phyloP scores from a whole-genome alignment of 2,888 invertebrate species.

The Choreutis nemorana region DNA sequence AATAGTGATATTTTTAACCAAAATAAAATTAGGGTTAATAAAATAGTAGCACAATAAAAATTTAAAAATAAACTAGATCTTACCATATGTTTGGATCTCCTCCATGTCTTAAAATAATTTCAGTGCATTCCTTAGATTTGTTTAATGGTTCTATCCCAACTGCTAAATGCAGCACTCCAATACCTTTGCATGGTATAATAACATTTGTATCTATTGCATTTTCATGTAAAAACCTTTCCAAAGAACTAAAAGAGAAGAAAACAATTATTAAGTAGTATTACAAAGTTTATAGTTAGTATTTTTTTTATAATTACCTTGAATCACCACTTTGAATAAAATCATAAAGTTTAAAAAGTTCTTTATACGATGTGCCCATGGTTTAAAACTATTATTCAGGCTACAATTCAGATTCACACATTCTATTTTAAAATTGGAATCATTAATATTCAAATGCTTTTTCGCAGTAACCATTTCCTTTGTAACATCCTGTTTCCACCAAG shows the following conservation, averaged over 20 bases:
- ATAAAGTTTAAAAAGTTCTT: conserved; percentile 61
- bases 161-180: conserved; percentile 79
- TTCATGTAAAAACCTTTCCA: conserved; percentile 38
- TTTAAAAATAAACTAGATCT: too few relatives aligned
- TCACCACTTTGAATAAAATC: conserved; percentile 72
- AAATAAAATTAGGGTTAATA: too few relatives aligned
- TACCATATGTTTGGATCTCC: conserved; percentile 79
- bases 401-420: too few relatives aligned
- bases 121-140: conserved; percentile 70
- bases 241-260: conserved; percentile 37
- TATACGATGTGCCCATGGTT: conserved; percentile 48
- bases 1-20: too few relatives aligned
- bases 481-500: too few relatives aligned
- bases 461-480: conserved; percentile 47
- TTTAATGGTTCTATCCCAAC: conserved; percentile 74
- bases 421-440: too few relatives aligned
- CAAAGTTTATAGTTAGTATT: not conserved
- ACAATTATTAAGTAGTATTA: conserved; percentile 3
- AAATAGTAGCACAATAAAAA: too few relatives aligned
- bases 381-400: too few relatives aligned
- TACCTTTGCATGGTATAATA: conserved; percentile 73
- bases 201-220: conserved; percentile 72
- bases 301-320: conserved; percentile 43
- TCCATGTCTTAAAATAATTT: conserved; percentile 72
- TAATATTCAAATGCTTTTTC: conserved; percentile 30